Evolutionary conservation across 1,140 invertebrate species (phyloP).

Genomic region (Saccostrea glomerata): DNA sequence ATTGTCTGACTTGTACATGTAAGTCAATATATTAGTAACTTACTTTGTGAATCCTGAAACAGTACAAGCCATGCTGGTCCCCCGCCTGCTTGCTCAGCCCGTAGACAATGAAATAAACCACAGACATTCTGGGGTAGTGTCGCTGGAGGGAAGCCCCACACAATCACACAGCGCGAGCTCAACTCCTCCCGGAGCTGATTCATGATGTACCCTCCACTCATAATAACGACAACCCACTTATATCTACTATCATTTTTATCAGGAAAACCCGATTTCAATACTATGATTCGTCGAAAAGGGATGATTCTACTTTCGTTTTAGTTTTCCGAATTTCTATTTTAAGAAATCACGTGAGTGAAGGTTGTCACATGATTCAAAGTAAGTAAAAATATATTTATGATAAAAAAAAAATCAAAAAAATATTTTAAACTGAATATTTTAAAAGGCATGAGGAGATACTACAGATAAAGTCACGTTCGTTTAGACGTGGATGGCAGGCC

Average conservation of each 20-base stretch:
- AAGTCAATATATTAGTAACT: neutral
- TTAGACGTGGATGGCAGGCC: no score
- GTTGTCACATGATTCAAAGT: neutral
- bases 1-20: no score
- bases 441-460: no score
- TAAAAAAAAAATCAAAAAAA: no score
- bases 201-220: neutral
- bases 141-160: neutral
- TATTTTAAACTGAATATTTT: no score
- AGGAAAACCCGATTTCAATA: no score
- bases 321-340: neutral
- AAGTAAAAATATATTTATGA: no score
- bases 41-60: neutral
- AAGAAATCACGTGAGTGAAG: neutral
- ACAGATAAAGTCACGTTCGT: no score
- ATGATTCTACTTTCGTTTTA: no score
- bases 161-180: neutral
- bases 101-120: neutral
- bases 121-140: neutral
- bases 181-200: neutral
- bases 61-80: neutral
- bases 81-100: neutral
- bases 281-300: no score
- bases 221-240: no score
- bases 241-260: no score